A percentile compares a stretch with the other conserved stretches of the same genome.
phyloP scores from a whole-genome alignment of 1,140 invertebrate species.

The Zaprionus africanus region DNA sequence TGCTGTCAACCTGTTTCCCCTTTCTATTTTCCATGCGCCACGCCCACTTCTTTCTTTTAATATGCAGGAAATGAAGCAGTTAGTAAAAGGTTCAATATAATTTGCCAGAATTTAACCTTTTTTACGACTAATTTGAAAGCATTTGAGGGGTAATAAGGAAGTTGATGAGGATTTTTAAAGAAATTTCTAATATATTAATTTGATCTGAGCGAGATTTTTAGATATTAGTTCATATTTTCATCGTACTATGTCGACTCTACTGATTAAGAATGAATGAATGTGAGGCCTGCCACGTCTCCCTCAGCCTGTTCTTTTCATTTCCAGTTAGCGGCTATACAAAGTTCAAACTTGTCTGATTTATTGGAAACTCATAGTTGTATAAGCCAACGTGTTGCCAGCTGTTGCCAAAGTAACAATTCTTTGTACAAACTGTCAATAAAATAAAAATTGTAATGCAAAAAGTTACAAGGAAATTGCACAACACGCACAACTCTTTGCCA shows the following conservation, averaged over 20 bases:
- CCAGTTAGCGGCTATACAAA: too few relatives aligned
- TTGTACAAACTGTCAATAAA: slow-evolving; percentile 3
- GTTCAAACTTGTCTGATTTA: too few relatives aligned
- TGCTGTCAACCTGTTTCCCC: slow-evolving; percentile 46
- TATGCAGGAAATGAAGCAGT: slow-evolving; percentile 72
- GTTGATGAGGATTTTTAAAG: neutral
- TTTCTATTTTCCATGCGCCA: slow-evolving; percentile 17
- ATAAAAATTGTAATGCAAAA: slow-evolving; percentile 13
- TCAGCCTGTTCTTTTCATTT: too few relatives aligned
- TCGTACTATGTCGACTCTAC: too few relatives aligned
- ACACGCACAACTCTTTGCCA: neutral
- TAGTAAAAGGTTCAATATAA: slow-evolving; percentile 26
- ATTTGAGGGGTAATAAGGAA: neutral
- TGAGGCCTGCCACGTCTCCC: too few relatives aligned
- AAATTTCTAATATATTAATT: too few relatives aligned
- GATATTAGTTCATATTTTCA: too few relatives aligned
- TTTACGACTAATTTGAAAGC: neutral
- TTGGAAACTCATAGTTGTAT: neutral
- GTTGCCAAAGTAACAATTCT: neutral
- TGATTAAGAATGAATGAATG: too few relatives aligned
- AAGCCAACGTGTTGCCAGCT: neutral
- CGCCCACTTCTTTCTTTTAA: slow-evolving; percentile 44
- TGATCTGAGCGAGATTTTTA: too few relatives aligned
- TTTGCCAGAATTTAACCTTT: neutral
- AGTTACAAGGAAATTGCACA: slow-evolving; percentile 10